These are phyloP conservation scores for Operophtera brumata DNA, from an alignment of 2,888 invertebrate genomes.

Conservation along the genomic window DNA sequence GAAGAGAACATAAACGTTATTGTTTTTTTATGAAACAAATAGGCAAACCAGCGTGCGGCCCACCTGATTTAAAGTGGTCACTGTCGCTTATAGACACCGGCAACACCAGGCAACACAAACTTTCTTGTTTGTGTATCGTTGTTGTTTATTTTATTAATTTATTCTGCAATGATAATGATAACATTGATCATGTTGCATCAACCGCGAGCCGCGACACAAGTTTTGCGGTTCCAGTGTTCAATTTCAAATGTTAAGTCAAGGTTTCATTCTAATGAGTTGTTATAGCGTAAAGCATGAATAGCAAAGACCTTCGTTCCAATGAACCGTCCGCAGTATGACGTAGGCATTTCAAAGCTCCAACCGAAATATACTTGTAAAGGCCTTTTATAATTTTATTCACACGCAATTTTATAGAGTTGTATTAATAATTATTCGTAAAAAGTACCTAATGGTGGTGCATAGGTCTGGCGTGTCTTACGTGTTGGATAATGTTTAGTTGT, in stretches of 20 bases:
- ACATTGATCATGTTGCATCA: slow-evolving; percentile 30
- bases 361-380: slow-evolving; percentile 18
- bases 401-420: slow-evolving; percentile 5
- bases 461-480: too few relatives aligned
- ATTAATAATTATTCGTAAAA: background rate
- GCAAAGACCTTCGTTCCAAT: slow-evolving; percentile 44
- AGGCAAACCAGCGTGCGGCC: too few relatives aligned
- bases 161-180: slow-evolving; percentile 14
- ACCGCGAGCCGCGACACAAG: slow-evolving; percentile 31
- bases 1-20: too few relatives aligned
- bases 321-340: slow-evolving; percentile 47
- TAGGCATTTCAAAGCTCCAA: slow-evolving; percentile 30
- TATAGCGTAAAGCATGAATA: slow-evolving; percentile 51
- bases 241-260: slow-evolving; percentile 60
- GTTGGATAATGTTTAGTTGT: too few relatives aligned
- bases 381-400: slow-evolving; percentile 10
- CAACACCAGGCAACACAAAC: too few relatives aligned
- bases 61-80: too few relatives aligned
- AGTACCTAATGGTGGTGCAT: too few relatives aligned
- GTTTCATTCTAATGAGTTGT: slow-evolving; percentile 51
- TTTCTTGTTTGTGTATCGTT: too few relatives aligned
- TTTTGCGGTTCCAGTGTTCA: slow-evolving; percentile 55
- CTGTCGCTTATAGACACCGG: too few relatives aligned
- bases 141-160: slow-evolving; percentile 7
- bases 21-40: too few relatives aligned